phyloP scores from a whole-genome alignment of 2,113 vertebrate genomes.

The Ciconia maguari region DNA sequence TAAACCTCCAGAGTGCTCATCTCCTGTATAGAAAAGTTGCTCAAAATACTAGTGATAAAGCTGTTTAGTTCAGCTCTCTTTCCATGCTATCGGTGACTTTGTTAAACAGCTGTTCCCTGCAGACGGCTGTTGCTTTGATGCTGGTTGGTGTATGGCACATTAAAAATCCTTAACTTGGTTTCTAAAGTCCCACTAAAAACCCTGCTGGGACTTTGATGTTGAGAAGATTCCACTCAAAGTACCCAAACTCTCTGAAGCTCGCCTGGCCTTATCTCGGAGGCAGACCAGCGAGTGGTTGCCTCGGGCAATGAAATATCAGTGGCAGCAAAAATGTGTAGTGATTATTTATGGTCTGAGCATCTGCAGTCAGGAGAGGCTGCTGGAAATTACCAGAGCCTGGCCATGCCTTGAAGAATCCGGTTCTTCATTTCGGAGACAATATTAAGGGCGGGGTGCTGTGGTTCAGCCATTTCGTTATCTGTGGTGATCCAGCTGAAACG shows the following conservation, averaged over 20 bases:
- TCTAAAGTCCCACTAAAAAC: slow-evolving; percentile 19
- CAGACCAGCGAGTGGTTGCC: neutral
- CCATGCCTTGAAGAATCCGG: neutral
- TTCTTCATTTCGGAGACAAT: neutral
- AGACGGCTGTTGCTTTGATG: neutral
- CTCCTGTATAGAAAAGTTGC: neutral
- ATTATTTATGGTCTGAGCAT: slow-evolving; percentile 42
- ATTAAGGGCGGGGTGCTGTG: accelerated
- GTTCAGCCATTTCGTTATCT: neutral
- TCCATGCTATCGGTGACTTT: neutral
- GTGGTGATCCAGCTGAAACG: neutral
- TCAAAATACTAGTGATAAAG: neutral
- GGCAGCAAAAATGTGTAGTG: neutral
- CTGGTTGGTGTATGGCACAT: neutral
- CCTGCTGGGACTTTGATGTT: slow-evolving; percentile 51
- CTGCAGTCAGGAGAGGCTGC: neutral
- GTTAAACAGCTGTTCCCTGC: slow-evolving; percentile 13
- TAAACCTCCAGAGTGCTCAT: neutral
- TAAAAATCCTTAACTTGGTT: slow-evolving; percentile 14
- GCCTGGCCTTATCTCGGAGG: neutral
- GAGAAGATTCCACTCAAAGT: slow-evolving; percentile 47
- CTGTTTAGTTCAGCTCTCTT: slow-evolving; percentile 7
- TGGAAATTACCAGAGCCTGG: neutral
- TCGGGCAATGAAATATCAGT: neutral
- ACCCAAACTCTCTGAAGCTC: neutral